Evolutionary conservation across 2,113 vertebrate species (phyloP), one percentile per base, ranked within the genome.

Genomic region (Pseudopipra pipra): DNA sequence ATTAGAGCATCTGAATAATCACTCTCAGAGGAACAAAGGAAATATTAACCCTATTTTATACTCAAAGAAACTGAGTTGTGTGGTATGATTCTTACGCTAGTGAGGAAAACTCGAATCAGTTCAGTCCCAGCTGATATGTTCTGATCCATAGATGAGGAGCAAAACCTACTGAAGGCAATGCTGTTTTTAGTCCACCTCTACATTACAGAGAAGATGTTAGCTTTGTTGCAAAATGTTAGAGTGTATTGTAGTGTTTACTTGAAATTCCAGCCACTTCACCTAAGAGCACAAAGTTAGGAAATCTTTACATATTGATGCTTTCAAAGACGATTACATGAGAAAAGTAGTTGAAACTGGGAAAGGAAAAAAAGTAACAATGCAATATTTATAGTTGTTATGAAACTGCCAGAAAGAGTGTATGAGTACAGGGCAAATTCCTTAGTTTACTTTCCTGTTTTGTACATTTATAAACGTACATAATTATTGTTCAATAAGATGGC

Each of bases 401-500:
- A 76, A 72, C 58, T 39, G 20, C 49, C 51, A 75, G 52, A 56
- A 88, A 31, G 31, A 23, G 7, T 52, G 6, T 63, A 8, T 41
- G 54, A 92, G 24, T 44, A 8, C 22, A 75, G 70, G 43, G 24
- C n/a, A 37, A 18, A 23, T 59, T 62, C 13, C 20, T 66, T 63
- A 59, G 58, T 55, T 88, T 70, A 11, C 17, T 49, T 77, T 51
- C 43, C 31, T 27, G n/a, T 75, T 81, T 66, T 62, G 28, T 56
- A 18, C 37, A 20, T 66, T 83, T 84, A 5, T 37, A 43, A 47
- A 11, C 12, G 11, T 67, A 59, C 43, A 43, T 4, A 78, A 19
- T 77, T 89, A 27, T 13, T 2, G 1, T 56, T 93, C 0, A 0
- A 70, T 78, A 71, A 43, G 27, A 65, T 2, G 24, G 11, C 46